phyloP scores from a whole-genome alignment of 64 coral and sea anemone species.

The Montipora sp. region DNA sequence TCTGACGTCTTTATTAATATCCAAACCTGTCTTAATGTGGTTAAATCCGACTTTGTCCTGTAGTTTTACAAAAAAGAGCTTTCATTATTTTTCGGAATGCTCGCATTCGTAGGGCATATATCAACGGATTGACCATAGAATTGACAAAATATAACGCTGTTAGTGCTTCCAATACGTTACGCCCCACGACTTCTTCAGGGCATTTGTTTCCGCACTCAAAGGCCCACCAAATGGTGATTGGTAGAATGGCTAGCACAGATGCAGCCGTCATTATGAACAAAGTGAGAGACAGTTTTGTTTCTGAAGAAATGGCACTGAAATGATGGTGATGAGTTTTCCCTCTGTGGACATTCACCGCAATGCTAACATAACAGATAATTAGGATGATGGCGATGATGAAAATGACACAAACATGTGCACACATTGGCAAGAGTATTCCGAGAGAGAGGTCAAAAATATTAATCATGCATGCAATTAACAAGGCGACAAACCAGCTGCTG shows the following conservation, averaged over 20 bases:
- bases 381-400: no score
- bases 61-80: not conserved
- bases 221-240: not conserved
- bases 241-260: not conserved
- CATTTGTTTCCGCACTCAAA: not conserved
- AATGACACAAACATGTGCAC: not conserved
- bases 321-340: no score
- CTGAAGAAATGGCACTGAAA: not conserved
- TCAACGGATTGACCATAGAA: not conserved
- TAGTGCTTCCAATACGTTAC: not conserved
- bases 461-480: no score
- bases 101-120: not conserved
- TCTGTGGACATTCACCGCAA: not conserved
- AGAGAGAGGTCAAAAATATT: no score
- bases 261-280: not conserved
- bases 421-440: no score
- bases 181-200: no score
- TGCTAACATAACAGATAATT: no score
- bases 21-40: no score
- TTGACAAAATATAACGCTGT: not conserved
- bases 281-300: not conserved
- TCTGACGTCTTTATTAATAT: no score
- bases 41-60: no score
- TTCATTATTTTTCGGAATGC: not conserved
- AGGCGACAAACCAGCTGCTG: no score